Base-by-base conservation (phyloP, 2,113 vertebrate species). In the Brachionichthys hirsutus region DNA sequence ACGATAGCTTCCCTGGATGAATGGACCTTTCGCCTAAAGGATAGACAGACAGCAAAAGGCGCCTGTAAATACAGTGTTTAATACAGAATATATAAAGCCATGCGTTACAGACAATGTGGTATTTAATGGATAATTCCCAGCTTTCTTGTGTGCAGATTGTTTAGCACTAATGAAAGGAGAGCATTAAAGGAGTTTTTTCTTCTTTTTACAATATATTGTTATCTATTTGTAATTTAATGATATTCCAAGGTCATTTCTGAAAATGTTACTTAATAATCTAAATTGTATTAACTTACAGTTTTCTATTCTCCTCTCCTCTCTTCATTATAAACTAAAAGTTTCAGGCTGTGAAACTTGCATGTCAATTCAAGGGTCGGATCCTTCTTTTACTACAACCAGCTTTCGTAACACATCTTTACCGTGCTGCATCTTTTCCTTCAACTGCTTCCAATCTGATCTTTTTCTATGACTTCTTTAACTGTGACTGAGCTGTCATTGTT, bases 11-110 rank as follows among this genome's bases (percentile, higher is more conserved):
- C 77, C 72, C 76, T 73, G 16, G 17, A 42, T 56, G 12, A 70
- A 77, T 56, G 65, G 65, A 77, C 66, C 68, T 70, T 82, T 70
- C 45, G 66, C 43, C 22, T 35, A 48, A 50, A 59, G 62, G 56
- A 19, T 30, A 52, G 60, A 48, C 20, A 47, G 41, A 52, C 35
- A 38, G 54, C 22, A 45, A 63, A 52, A 67, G 61, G 65, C 68
- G 67, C 60, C 41, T 85, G 81, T 77, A 82, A 72, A 85, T 75
- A 76, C 48, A 54, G 74, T 64, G 64, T 77, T 62, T 82, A 64
- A 62, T 59, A 65, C 67, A 74, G 60, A 82, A 48, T 83, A 83
- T 83, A 77, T 81, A 54, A 87, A 86, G 85, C 85, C 87, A 86
- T 86, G 84, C 69, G 67, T 81, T 65, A 54, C 71, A 70, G 62